Evolutionary conservation across 2,113 vertebrate species (phyloP).

Genomic region (Progne subis): DNA sequence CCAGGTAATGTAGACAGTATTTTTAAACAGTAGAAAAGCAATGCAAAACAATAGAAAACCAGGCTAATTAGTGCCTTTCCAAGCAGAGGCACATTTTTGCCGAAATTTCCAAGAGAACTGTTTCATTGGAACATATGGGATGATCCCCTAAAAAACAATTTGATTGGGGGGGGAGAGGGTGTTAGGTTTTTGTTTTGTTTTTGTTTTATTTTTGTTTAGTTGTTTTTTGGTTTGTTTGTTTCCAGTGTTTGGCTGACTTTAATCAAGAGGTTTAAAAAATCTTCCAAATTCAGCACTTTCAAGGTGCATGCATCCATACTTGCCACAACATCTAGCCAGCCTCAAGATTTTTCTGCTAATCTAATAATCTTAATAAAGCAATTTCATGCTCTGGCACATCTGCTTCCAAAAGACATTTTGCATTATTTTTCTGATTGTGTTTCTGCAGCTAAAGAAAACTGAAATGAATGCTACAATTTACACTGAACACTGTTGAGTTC

Average conservation of each 20-base stretch:
- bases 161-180: background rate
- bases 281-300: background rate
- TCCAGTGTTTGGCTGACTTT: background rate
- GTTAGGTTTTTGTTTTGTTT: no score
- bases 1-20: background rate
- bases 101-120: background rate
- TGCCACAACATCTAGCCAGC: background rate
- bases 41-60: background rate
- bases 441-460: background rate
- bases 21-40: background rate
- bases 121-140: background rate
- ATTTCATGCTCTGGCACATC: slow-evolving; percentile 19
- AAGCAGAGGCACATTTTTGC: background rate
- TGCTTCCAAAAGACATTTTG: slow-evolving; percentile 2
- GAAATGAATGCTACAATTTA: background rate
- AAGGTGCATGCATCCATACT: background rate
- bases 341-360: background rate
- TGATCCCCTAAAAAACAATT: background rate
- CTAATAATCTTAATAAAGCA: background rate
- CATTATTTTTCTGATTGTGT: background rate
- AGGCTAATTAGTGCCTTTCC: background rate
- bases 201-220: no score
- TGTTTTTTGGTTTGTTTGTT: no score
- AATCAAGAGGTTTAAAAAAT: background rate
- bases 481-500: background rate